A percentile compares a stretch with the other conserved stretches of the same genome.
Evolutionary conservation across 2,113 vertebrate genomes (phyloP).

Genomic region (Thamnaconus septentrionalis): DNA sequence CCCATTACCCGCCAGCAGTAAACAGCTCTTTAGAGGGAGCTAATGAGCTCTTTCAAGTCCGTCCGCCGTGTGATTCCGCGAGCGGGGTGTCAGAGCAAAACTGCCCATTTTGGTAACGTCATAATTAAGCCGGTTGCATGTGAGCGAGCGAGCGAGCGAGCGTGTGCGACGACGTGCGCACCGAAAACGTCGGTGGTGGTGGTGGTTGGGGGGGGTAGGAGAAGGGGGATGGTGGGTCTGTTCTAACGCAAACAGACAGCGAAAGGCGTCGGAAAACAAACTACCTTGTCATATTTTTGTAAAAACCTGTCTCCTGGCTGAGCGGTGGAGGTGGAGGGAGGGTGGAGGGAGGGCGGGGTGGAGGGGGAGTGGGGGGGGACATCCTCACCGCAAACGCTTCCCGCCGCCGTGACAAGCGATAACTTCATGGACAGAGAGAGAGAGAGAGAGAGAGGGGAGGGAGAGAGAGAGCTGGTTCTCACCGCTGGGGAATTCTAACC

Average conservation of each 20-base stretch:
- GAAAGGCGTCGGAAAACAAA: conserved; percentile 40
- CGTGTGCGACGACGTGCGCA: neutral
- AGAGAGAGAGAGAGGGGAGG: conserved; percentile 37
- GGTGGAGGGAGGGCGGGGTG: conserved; percentile 1
- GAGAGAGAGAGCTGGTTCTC: conserved; percentile 46
- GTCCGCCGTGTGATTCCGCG: conserved; percentile 63
- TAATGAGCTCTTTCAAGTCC: conserved; percentile 76
- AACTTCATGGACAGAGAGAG: conserved; percentile 55
- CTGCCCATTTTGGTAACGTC: conserved; percentile 68
- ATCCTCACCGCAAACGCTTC: too few species aligned
- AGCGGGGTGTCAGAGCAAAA: conserved; percentile 62
- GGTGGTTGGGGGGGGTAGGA: neutral
- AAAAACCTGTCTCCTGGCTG: conserved; percentile 1
- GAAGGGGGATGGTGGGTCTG: conserved; percentile 4
- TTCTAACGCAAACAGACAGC: conserved; percentile 36
- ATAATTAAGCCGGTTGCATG: conserved; percentile 60
- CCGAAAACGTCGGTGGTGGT: too few species aligned
- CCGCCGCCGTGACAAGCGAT: conserved; percentile 42
- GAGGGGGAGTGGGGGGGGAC: too few species aligned
- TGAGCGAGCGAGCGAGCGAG: neutral
- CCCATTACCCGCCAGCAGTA: conserved; percentile 61
- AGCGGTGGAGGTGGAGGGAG: conserved; percentile 13
- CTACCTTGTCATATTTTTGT: conserved; percentile 10
- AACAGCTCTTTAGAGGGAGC: conserved; percentile 71
- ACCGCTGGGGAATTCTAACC: conserved; percentile 62